Evolutionary conservation across 2,797 vertebrate genomes (phyloP).

Genomic region (Pantherophis vulpinus): DNA sequence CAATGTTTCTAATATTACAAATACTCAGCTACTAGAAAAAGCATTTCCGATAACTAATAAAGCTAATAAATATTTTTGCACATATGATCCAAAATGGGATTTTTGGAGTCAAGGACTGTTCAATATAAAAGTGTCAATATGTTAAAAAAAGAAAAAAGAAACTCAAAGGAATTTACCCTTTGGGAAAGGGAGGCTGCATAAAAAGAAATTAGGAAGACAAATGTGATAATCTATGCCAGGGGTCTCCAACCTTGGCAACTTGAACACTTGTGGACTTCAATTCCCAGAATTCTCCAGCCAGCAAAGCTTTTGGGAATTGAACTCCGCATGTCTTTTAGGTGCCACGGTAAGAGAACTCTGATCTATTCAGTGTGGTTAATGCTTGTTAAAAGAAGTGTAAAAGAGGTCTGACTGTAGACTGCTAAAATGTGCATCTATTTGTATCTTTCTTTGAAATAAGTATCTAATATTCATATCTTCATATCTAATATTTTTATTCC

Average conservation of each 20-base stretch:
- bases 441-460: neutral
- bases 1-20: neutral
- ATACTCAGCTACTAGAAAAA: neutral
- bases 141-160: no score
- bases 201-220: neutral
- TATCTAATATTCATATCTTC: no score
- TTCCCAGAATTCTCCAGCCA: neutral
- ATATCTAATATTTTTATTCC: neutral
- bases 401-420: neutral
- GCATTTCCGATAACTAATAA: neutral
- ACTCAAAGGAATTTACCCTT: neutral
- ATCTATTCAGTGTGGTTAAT: neutral
- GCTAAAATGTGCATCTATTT: neutral
- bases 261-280: neutral
- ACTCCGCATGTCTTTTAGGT: neutral
- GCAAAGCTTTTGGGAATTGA: neutral
- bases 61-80: neutral
- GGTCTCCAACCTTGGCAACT: neutral
- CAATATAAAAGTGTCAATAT: neutral
- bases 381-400: neutral
- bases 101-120: neutral
- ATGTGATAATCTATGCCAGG: neutral
- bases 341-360: neutral
- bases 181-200: neutral
- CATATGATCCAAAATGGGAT: neutral